Evolutionary conservation across 2,797 vertebrate species (phyloP), one percentile per base, ranked within the genome.

Genomic region (Phaenicophaeus curvirostris): DNA sequence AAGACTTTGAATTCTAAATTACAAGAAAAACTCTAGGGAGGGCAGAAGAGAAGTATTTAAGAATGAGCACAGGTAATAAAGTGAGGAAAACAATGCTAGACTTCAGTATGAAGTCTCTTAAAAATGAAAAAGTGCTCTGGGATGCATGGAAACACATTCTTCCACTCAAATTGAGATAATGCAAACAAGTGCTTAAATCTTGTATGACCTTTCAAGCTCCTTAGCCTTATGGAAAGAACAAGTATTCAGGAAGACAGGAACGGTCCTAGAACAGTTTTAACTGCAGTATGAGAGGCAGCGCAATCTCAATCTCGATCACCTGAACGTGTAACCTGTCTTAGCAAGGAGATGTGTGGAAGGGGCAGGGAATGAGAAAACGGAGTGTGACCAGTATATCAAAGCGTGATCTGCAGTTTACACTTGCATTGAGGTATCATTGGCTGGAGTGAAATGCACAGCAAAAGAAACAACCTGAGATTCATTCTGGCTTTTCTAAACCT

Each of bases 341-440:
- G 17, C 15, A 15, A 37, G 30, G 9, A 11, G 15, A 20, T 12
- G 13, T 2, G 31, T 24, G 51, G 55, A 65, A 41, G 6, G 11
- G 35, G 18, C 31, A 44, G 24, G 35, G 25, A 67, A 11, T 0
- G 0, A 74, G 65, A 63, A 57, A n/a, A 78, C n/a, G 6, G 44
- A 37, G 10, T 6, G 24, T 13, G 14, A 37, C 28, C 27, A 2
- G 35, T 31, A 41, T 39, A 71, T 50, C 53, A 63, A 8, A 66
- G 59, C 3, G 2, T 1, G 0, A 46, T 18, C 4, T 0, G 8
- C 46, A n/a, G 33, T 37, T 19, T n/a, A 9, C 0, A 3, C 11
- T 8, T 39, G 13, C 4, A 1, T 0, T 23, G 27, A 55, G 18
- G 5, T 27, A 13, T 55, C 25, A 20, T n/a, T 4, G 8, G 63